Conservation (phyloP, 2,888 invertebrate genomes). For the Protodeltote pygarga region DNA sequence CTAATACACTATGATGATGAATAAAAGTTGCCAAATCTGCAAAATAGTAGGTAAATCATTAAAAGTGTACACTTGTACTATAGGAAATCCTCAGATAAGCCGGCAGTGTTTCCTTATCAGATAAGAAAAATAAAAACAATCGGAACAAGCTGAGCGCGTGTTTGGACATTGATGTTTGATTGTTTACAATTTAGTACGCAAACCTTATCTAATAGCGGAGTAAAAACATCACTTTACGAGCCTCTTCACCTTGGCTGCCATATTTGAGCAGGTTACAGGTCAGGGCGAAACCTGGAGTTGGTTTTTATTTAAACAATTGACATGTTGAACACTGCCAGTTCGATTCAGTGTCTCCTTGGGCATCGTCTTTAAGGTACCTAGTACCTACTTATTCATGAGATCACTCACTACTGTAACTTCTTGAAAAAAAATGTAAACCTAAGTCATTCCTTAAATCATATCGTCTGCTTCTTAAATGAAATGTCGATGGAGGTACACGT, state of each 20-base stretch:
- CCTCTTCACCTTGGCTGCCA: constrained; percentile 30
- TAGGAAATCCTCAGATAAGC: constrained; percentile 44
- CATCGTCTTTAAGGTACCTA: too few relatives aligned
- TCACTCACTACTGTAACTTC: too few relatives aligned
- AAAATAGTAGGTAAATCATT: constrained; percentile 17
- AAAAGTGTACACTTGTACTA: constrained; percentile 3
- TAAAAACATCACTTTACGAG: constrained; percentile 13
- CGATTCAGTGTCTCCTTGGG: too few relatives aligned
- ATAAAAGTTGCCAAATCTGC: too few relatives aligned
- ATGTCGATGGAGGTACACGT: too few relatives aligned
- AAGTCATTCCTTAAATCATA: too few relatives aligned
- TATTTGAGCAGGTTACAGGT: constrained; percentile 13
- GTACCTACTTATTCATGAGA: too few relatives aligned
- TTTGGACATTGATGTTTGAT: constrained; percentile 25
- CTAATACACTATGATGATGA: too few relatives aligned
- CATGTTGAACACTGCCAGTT: too few relatives aligned
- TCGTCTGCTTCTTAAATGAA: too few relatives aligned
- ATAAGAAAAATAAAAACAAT: constrained; percentile 39
- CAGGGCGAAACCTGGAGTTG: not conserved
- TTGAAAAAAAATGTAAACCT: too few relatives aligned
- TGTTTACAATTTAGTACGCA: constrained; percentile 31
- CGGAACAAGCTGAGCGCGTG: constrained; percentile 32
- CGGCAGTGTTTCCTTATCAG: constrained; percentile 24
- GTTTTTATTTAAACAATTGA: not conserved
- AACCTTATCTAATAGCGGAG: constrained; percentile 35